phyloP scores from a whole-genome alignment of 1,140 invertebrate species.

The Drosophila funebris region DNA sequence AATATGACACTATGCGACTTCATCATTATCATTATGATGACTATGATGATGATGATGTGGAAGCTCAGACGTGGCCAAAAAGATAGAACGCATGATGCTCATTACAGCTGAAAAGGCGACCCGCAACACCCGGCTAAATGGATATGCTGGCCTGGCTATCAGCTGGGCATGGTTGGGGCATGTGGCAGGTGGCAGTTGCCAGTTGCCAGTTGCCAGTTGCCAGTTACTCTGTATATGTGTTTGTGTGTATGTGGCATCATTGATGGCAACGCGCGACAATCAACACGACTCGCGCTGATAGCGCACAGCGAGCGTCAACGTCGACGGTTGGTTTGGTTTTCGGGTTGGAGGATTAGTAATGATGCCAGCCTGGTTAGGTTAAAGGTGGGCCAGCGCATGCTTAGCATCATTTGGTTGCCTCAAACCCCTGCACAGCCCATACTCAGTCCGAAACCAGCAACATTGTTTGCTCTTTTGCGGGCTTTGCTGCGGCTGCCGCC shows the following conservation, averaged over 20 bases:
- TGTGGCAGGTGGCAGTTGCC: slow-evolving; percentile 15
- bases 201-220: slow-evolving; percentile 16
- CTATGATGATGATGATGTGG: neutral
- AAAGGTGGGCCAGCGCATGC: slow-evolving; percentile 60
- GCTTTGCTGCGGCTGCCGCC: slow-evolving; percentile 33
- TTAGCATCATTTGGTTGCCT: slow-evolving; percentile 59
- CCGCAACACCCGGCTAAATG: slow-evolving; percentile 41
- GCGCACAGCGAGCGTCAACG: slow-evolving; percentile 41
- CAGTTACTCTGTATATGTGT: neutral
- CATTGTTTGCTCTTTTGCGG: slow-evolving; percentile 72
- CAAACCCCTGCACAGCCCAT: neutral
- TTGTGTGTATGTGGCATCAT: slow-evolving; percentile 35
- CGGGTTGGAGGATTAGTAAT: slow-evolving; percentile 72
- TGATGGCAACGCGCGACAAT: slow-evolving; percentile 78
- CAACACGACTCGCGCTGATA: slow-evolving; percentile 72
- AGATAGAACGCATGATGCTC: slow-evolving; percentile 62
- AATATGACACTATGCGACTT: slow-evolving; percentile 75
- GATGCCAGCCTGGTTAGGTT: slow-evolving; percentile 34
- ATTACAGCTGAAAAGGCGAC: slow-evolving; percentile 43
- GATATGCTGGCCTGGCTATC: slow-evolving; percentile 8
- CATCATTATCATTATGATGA: slow-evolving; percentile 19
- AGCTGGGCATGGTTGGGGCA: neutral
- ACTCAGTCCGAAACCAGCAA: slow-evolving; percentile 15
- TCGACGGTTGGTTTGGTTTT: slow-evolving; percentile 32
- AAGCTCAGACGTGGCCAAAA: slow-evolving; percentile 2